These are phyloP conservation scores for Rhadinocentrus ornatus DNA, from an alignment of 2,797 vertebrate genomes.

Conservation along the genomic window DNA sequence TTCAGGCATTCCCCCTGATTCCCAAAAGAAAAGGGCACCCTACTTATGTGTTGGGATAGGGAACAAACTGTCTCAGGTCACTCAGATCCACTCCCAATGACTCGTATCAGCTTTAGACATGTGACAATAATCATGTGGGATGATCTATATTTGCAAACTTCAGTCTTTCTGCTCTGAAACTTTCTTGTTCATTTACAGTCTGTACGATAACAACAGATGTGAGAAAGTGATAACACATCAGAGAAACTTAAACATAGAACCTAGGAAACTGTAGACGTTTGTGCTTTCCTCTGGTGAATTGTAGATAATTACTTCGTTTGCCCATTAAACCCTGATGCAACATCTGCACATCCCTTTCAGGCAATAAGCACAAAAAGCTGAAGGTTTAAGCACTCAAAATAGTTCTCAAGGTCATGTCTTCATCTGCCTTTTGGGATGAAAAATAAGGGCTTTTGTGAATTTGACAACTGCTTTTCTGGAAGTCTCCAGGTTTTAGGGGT, in stretches of 20 bases:
- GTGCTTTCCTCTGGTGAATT: not conserved
- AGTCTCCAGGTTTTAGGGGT: too few species aligned
- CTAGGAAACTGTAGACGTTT: too few species aligned
- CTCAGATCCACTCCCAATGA: too few species aligned
- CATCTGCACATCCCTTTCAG: not conserved
- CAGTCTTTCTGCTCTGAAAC: too few species aligned
- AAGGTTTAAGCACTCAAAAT: not conserved
- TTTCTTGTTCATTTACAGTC: too few species aligned
- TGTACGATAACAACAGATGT: too few species aligned
- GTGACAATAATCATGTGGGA: not conserved
- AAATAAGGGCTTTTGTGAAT: not conserved
- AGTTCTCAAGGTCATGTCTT: not conserved
- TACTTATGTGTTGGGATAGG: not conserved
- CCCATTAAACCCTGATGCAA: not conserved
- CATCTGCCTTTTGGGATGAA: not conserved
- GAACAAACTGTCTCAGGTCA: not conserved
- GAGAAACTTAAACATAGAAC: not conserved
- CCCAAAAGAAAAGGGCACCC: not conserved
- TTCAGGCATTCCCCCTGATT: too few species aligned
- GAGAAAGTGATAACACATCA: not conserved
- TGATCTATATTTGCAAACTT: too few species aligned
- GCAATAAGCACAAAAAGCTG: not conserved
- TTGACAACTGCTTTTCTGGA: too few species aligned
- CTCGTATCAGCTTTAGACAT: not conserved
- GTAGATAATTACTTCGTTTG: not conserved